phyloP scores from a whole-genome alignment of 1,140 invertebrate genomes.

The Dendroctonus ponderosae region DNA sequence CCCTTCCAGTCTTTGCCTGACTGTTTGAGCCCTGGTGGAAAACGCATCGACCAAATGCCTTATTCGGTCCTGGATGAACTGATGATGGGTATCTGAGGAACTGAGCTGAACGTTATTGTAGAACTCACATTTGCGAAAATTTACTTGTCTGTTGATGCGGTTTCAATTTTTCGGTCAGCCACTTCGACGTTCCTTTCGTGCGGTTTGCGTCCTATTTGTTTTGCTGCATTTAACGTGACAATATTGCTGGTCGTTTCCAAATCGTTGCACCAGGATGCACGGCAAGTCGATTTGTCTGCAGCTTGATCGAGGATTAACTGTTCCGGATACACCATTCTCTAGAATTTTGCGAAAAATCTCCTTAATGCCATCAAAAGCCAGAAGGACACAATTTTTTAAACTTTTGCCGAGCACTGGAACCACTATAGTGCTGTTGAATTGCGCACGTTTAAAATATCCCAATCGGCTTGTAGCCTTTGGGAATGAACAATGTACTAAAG shows the following conservation, averaged over 20 bases:
- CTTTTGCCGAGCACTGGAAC: no score
- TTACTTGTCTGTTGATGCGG: background rate
- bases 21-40: constrained; percentile 57
- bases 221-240: background rate
- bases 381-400: no score
- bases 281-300: constrained; percentile 35
- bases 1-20: constrained; percentile 58
- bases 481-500: no score
- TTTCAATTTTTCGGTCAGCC: no score
- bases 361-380: no score
- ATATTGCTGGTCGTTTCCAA: constrained; percentile 37
- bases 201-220: background rate
- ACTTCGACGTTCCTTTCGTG: no score
- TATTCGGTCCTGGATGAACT: constrained; percentile 56
- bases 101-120: background rate
- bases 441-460: no score
- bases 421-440: no score
- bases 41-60: constrained; percentile 61
- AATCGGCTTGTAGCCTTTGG: no score
- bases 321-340: constrained; percentile 52
- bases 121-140: background rate
- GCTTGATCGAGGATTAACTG: constrained; percentile 46
- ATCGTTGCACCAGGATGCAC: constrained; percentile 44
- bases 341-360: constrained; percentile 6
- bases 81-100: constrained; percentile 37